Evolutionary conservation across 2,888 invertebrate genomes (phyloP).

Genomic region (Rhodophaea formosa): DNA sequence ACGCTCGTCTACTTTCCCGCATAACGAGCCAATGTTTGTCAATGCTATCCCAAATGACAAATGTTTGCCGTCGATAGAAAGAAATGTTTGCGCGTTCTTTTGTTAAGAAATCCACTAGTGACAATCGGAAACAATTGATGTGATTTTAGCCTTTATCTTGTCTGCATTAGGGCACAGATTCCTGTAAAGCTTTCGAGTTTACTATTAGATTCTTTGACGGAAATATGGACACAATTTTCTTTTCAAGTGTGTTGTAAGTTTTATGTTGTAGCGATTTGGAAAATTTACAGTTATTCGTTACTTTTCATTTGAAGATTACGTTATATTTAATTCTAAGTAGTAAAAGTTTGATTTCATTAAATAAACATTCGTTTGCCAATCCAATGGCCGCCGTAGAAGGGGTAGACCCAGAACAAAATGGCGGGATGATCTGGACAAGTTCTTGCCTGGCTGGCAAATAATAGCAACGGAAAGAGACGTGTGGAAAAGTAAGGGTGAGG

Average conservation of each 20-base stretch:
- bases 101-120: slow-evolving; percentile 17
- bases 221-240: not conserved
- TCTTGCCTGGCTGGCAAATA: no score
- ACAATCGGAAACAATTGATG: slow-evolving; percentile 30
- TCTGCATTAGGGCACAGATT: not conserved
- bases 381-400: no score
- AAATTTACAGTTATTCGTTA: not conserved
- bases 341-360: no score
- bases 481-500: no score
- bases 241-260: not conserved
- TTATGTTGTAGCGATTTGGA: not conserved
- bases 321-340: no score
- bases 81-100: slow-evolving; percentile 35
- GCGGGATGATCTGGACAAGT: no score
- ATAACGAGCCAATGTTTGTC: slow-evolving; percentile 41
- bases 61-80: slow-evolving; percentile 49
- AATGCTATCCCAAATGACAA: slow-evolving; percentile 40
- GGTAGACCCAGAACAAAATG: no score
- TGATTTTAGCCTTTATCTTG: not conserved
- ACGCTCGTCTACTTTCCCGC: slow-evolving; percentile 14
- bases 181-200: no score
- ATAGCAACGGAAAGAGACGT: no score
- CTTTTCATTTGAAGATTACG: no score
- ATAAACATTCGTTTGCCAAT: no score
- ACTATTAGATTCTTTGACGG: not conserved